Evolutionary conservation across 1,140 invertebrate species (phyloP).

Genomic region (Nasonia longicornis): DNA sequence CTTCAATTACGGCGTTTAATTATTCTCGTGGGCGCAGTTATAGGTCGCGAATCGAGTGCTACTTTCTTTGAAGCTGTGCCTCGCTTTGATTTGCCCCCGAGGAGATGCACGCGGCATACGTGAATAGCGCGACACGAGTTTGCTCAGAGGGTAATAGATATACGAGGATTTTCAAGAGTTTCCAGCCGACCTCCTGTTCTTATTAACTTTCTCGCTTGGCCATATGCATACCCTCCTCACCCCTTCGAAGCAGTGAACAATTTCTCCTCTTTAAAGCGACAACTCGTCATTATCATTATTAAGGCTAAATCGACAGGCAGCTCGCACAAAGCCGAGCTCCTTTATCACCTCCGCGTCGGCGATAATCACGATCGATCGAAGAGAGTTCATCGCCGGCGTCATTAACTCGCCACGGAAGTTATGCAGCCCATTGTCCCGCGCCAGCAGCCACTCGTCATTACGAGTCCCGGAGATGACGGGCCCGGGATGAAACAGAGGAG

Average conservation of each 20-base stretch:
- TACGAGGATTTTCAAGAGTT: not conserved
- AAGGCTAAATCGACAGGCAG: constrained; percentile 39
- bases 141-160: not conserved
- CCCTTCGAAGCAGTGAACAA: constrained; percentile 1
- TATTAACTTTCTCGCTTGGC: not conserved
- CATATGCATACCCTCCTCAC: not conserved
- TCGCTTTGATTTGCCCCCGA: not conserved
- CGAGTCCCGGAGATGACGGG: constrained; percentile 6
- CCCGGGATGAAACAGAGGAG: constrained; percentile 47
- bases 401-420: constrained; percentile 55
- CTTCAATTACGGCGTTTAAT: constrained; percentile 56
- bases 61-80: not conserved
- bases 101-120: not conserved
- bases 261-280: constrained; percentile 15
- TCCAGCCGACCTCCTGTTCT: not conserved
- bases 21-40: constrained; percentile 20
- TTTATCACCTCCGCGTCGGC: constrained; percentile 23
- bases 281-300: constrained; percentile 44
- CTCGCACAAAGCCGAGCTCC: constrained; percentile 20
- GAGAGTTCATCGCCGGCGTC: constrained; percentile 46
- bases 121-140: not conserved
- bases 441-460: constrained; percentile 56
- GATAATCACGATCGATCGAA: constrained; percentile 58
- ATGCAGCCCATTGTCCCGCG: constrained; percentile 55
- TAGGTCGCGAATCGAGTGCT: not conserved